phyloP scores from a whole-genome alignment of 2,888 invertebrate genomes.

The Ephialtes manifestator region DNA sequence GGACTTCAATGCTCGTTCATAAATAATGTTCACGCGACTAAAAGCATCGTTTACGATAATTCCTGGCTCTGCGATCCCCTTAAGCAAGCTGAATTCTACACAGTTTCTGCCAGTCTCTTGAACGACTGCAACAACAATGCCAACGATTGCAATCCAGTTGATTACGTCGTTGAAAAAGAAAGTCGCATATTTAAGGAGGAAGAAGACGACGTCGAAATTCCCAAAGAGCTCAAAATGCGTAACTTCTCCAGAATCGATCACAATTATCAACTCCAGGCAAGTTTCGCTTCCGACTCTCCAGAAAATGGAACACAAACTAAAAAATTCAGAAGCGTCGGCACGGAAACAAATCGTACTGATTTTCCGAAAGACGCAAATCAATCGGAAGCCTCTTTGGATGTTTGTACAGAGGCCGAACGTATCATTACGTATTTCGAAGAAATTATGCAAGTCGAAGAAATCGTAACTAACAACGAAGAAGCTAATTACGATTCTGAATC shows the following conservation, averaged over 20 bases:
- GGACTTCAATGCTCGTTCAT: constrained; percentile 70
- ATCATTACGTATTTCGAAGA: not conserved
- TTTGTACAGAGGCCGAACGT: not conserved
- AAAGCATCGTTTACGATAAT: constrained; percentile 10
- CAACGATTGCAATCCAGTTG: not conserved
- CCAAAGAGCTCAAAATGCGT: not conserved
- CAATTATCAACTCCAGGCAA: too few species aligned
- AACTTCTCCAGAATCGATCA: not conserved
- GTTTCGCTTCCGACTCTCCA: too few species aligned
- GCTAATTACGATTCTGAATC: not conserved
- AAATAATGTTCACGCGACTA: not conserved
- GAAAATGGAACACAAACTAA: not conserved
- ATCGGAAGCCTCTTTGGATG: not conserved
- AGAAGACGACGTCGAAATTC: not conserved
- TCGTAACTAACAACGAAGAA: not conserved
- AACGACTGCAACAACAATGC: constrained; percentile 48
- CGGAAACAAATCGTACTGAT: not conserved
- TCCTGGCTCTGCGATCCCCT: constrained; percentile 53
- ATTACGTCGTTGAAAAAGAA: not conserved
- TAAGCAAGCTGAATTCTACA: constrained; percentile 38
- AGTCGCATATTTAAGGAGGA: too few species aligned
- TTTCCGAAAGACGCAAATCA: not conserved
- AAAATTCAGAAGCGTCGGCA: too few species aligned
- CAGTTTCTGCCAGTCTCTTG: constrained; percentile 37
- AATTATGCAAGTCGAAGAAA: not conserved